A percentile compares a stretch with the other conserved stretches of the same genome.
Conservation (phyloP, 2,797 vertebrate species). For the Yasuhikotakia modesta region DNA sequence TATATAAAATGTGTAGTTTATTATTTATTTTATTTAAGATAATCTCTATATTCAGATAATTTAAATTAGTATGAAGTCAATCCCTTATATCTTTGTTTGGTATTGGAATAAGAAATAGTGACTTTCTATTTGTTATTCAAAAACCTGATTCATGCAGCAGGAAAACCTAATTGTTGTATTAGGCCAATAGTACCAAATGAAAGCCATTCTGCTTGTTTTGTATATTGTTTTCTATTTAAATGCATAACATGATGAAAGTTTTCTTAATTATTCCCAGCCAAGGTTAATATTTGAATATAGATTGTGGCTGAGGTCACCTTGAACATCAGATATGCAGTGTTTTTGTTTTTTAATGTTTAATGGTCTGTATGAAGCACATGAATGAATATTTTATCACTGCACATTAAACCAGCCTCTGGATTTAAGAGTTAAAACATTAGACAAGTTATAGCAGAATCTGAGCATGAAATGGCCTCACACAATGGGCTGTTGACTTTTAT, state of each 20-base stretch:
- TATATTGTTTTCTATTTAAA: constrained; percentile 26
- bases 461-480: constrained; percentile 29
- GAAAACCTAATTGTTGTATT: constrained; percentile 54
- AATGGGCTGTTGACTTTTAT: constrained; percentile 30
- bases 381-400: constrained; percentile 64
- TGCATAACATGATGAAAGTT: constrained; percentile 9
- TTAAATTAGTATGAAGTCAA: not conserved
- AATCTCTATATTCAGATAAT: not conserved
- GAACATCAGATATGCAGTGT: constrained; percentile 45
- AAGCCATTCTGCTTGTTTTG: constrained; percentile 19
- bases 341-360: constrained; percentile 51
- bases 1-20: no score
- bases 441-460: constrained; percentile 41
- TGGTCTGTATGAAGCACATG: constrained; percentile 57
- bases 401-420: constrained; percentile 64
- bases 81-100: constrained; percentile 55
- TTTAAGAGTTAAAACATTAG: constrained; percentile 67
- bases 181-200: constrained; percentile 47
- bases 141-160: constrained; percentile 48
- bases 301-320: constrained; percentile 52
- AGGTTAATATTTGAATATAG: constrained; percentile 68
- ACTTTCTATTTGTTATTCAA: constrained; percentile 58
- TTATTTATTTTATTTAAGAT: not conserved
- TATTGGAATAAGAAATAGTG: constrained; percentile 37
- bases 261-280: constrained; percentile 10